phyloP scores from a whole-genome alignment of 2,797 vertebrate genomes.

The Merluccius polli region DNA sequence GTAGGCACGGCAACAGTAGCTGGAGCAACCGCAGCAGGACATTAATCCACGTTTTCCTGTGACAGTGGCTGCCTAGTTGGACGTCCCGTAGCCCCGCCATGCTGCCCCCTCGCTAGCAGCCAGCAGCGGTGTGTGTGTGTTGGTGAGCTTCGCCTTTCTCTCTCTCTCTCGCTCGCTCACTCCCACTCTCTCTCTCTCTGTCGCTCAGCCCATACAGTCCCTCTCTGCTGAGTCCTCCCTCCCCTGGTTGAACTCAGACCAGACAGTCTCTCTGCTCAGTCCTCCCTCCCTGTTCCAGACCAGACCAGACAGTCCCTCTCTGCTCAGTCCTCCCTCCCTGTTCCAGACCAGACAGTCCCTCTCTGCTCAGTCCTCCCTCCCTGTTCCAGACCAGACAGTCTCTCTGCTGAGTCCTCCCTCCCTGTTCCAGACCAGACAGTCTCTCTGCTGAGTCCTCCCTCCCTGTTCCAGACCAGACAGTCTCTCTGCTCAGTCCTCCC shows the following conservation, averaged over 20 bases:
- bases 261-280: background rate
- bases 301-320: too few relatives aligned
- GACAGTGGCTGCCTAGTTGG: conserved; percentile 79
- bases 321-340: too few relatives aligned
- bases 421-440: too few relatives aligned
- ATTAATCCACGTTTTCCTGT: conserved; percentile 87
- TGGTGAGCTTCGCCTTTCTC: conserved; percentile 54
- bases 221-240: conserved; percentile 45
- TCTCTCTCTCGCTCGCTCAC: too few relatives aligned
- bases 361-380: too few relatives aligned
- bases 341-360: too few relatives aligned
- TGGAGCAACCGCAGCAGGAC: conserved; percentile 87
- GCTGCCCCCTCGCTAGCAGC: conserved; percentile 71
- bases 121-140: conserved; percentile 64
- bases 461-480: conserved; percentile 12
- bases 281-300: background rate
- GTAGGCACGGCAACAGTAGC: conserved; percentile 80
- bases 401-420: too few relatives aligned
- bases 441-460: too few relatives aligned
- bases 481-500: conserved; percentile 48
- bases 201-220: conserved; percentile 22
- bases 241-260: too few relatives aligned
- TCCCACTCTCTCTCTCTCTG: too few relatives aligned
- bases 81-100: conserved; percentile 89
- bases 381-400: too few relatives aligned